Evolutionary conservation across 1,140 invertebrate species (phyloP), one percentile per base, ranked within the genome.

Genomic region (Sycophila sp.): DNA sequence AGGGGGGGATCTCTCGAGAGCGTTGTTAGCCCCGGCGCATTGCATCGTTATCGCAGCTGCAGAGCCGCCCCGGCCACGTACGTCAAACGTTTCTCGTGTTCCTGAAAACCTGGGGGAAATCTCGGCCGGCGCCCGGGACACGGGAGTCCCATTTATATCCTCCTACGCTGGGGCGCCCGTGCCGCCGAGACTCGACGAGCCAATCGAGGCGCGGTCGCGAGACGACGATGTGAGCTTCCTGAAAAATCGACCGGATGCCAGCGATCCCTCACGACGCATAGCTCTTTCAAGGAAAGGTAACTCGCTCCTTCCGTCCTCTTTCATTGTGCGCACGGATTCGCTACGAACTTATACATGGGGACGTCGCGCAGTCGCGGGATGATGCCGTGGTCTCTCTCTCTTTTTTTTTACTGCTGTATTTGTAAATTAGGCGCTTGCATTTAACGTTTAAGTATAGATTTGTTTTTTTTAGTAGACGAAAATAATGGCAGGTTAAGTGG

Each of bases 41-140:
- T n/a, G n/a, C n/a, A n/a, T 66, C 64, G 53, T 64, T 36, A 68
- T 74, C 68, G 64, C 71, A 19, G 62, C 42, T 47, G 42, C 19
- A 47, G 49, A 60, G 68, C 68, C n/a, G n/a, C n/a, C n/a, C n/a
- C n/a, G n/a, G n/a, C n/a, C n/a, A 5, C 47, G 30, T 71, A 58
- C 36, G 66, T 65, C 76, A 76, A 76, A 80, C 76, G 73, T 47
- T 49, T 63, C 68, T 72, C 75, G 77, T 78, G 78, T 78, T 56
- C 73, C 49, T 77, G 80, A 84, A 85, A 85, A 85, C 83, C 84
- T 85, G 69, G 42, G 83, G 83, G 83, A 85, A 85, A 85, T 85
- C 82, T 83, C 79, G 69, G 69, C 68, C 63, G 75, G 76, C 75
- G 77, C 75, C 70, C 73, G 78, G 78, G 79, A 80, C 80, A 76